A percentile compares a stretch with the other conserved stretches of the same genome.
These are phyloP conservation scores for Thamnaconus septentrionalis DNA, from an alignment of 2,113 vertebrate species.

Conservation along the genomic window DNA sequence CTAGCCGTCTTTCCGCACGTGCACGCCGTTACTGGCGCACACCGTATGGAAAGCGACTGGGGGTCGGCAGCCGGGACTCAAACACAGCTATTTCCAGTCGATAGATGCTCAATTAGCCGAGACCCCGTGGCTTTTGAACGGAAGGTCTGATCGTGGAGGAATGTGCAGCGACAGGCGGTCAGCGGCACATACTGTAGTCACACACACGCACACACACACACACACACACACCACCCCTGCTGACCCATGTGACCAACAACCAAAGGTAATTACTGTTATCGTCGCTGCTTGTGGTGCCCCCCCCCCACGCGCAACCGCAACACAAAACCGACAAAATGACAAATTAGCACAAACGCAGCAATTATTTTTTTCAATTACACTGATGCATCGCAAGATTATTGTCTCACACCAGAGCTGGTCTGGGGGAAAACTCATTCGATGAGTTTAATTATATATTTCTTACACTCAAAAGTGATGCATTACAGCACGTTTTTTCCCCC, in stretches of 20 bases:
- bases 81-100: conserved; percentile 10
- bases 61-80: conserved; percentile 37
- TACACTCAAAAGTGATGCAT: conserved; percentile 43
- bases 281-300: conserved; percentile 9
- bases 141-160: conserved; percentile 18
- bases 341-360: conserved; percentile 41
- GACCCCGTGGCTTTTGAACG: conserved; percentile 22
- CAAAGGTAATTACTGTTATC: conserved; percentile 44
- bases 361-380: conserved; percentile 37
- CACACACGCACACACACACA: background rate
- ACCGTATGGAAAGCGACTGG: conserved; percentile 27
- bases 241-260: conserved; percentile 23
- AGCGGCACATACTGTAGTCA: conserved; percentile 10
- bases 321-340: conserved; percentile 41
- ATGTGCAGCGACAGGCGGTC: conserved; percentile 25
- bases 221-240: conserved; percentile 10
- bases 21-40: conserved; percentile 14
- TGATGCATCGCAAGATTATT: conserved; percentile 51
- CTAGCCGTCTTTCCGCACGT: conserved; percentile 9
- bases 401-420: conserved; percentile 53
- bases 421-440: conserved; percentile 45
- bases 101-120: conserved; percentile 46
- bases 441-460: conserved; percentile 52
- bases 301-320: conserved; percentile 33
- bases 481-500: conserved; percentile 18